A percentile compares a stretch with the other conserved stretches of the same genome.
phyloP scores from a whole-genome alignment of 2,113 vertebrate genomes.

The Eptesicus fuscus region DNA sequence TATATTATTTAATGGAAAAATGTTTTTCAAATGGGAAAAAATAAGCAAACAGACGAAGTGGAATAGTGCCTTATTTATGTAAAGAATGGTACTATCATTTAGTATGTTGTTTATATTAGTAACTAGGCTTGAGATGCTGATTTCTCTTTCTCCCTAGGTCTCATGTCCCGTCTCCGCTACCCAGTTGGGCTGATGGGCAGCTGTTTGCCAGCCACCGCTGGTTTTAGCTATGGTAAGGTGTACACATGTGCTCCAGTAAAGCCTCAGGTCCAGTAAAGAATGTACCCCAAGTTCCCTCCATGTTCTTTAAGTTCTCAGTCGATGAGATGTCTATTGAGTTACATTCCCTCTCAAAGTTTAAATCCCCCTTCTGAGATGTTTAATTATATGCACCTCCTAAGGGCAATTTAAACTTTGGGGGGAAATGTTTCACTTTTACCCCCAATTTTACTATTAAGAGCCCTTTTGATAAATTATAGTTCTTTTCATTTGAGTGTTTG shows the following conservation, averaged over 20 bases:
- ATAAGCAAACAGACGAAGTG: not conserved
- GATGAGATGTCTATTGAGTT: not conserved
- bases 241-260: not conserved
- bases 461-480: not conserved
- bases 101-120: not conserved
- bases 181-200: constrained; percentile 82
- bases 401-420: not conserved
- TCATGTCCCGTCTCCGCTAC: constrained; percentile 86
- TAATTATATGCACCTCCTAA: not conserved
- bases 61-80: not conserved
- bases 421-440: not conserved
- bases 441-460: not conserved
- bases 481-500: not conserved
- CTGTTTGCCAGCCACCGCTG: constrained; percentile 82
- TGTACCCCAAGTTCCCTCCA: not conserved
- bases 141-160: constrained; percentile 77
- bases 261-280: not conserved
- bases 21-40: not conserved
- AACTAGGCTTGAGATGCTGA: not conserved
- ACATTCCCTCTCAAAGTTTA: not conserved
- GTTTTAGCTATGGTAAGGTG: constrained; percentile 86
- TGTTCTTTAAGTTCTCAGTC: not conserved
- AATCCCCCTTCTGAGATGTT: not conserved
- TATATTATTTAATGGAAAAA: not conserved
- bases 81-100: not conserved